These are phyloP conservation scores for Napeogenes inachia DNA, from an alignment of 2,888 invertebrate genomes.

Conservation along the genomic window DNA sequence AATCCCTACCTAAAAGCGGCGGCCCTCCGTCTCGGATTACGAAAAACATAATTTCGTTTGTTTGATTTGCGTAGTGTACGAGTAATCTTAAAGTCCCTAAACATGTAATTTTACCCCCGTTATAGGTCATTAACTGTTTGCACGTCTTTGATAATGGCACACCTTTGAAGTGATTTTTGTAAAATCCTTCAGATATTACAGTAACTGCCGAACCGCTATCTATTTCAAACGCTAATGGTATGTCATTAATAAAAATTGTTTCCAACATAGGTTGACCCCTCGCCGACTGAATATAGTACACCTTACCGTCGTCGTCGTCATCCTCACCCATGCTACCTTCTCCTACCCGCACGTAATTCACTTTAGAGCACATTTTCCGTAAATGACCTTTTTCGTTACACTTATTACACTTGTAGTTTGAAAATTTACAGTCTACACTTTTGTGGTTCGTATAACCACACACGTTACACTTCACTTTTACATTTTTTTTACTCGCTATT, in stretches of 20 bases:
- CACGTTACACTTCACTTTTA: constrained; percentile 15
- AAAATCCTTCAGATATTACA: constrained; percentile 23
- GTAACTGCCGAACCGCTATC: constrained; percentile 32
- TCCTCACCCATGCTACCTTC: background rate
- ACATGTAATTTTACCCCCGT: constrained; percentile 19
- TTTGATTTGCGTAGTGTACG: background rate
- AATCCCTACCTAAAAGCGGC: constrained; percentile 31
- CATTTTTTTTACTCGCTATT: constrained; percentile 17
- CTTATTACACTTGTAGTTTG: constrained; percentile 26
- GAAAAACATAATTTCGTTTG: background rate
- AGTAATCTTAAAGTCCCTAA: too few species aligned
- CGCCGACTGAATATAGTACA: constrained; percentile 19
- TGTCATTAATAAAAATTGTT: constrained; percentile 16
- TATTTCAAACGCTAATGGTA: constrained; percentile 21
- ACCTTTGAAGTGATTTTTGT: constrained; percentile 22
- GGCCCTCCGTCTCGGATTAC: constrained; percentile 12
- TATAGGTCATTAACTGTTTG: background rate
- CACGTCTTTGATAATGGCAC: background rate
- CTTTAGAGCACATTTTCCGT: constrained; percentile 21
- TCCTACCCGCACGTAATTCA: background rate
- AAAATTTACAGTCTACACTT: constrained; percentile 17
- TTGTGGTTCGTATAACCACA: constrained; percentile 25
- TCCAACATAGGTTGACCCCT: constrained; percentile 28
- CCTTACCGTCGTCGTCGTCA: constrained; percentile 6
- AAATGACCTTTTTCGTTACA: constrained; percentile 26